Conservation (phyloP, 2,888 invertebrate species). For the Pollenia griseotomentosa region DNA sequence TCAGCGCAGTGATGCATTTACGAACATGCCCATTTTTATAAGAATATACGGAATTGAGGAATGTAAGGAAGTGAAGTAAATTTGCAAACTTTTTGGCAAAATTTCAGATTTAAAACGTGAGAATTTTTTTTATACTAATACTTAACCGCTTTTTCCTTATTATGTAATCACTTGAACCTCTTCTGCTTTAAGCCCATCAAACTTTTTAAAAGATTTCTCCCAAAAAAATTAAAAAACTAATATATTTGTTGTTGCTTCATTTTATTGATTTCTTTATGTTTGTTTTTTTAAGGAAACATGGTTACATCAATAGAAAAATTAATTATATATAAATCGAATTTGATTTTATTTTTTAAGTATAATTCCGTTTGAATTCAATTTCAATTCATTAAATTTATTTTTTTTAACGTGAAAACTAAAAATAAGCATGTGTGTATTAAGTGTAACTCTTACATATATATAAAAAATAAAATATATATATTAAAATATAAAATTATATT, state of each 20-base stretch:
- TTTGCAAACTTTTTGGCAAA: too few relatives aligned
- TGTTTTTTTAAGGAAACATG: slow-evolving; percentile 72
- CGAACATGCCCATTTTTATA: too few relatives aligned
- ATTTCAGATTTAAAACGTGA: too few relatives aligned
- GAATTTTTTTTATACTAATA: too few relatives aligned
- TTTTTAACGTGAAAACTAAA: slow-evolving; percentile 60
- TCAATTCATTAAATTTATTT: slow-evolving; percentile 20
- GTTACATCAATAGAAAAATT: slow-evolving; percentile 73
- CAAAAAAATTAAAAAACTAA: too few relatives aligned
- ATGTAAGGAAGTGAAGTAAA: too few relatives aligned
- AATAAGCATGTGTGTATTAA: slow-evolving; percentile 62
- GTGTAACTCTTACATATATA: slow-evolving; percentile 43
- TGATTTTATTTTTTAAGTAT: slow-evolving; percentile 63
- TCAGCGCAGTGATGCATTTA: too few relatives aligned
- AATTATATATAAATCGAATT: slow-evolving; percentile 62
- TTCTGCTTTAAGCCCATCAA: too few relatives aligned
- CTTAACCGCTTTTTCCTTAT: too few relatives aligned
- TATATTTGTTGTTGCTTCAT: slow-evolving; percentile 48
- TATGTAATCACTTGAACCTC: too few relatives aligned
- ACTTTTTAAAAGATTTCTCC: too few relatives aligned
- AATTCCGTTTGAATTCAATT: slow-evolving; percentile 64
- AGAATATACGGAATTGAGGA: too few relatives aligned
- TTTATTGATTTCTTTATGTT: slow-evolving; percentile 69
- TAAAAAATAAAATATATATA: slow-evolving; percentile 38
- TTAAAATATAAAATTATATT: slow-evolving; percentile 54